Base-by-base conservation (phyloP, 2,797 vertebrate species). In the Sciaenops ocellatus region DNA sequence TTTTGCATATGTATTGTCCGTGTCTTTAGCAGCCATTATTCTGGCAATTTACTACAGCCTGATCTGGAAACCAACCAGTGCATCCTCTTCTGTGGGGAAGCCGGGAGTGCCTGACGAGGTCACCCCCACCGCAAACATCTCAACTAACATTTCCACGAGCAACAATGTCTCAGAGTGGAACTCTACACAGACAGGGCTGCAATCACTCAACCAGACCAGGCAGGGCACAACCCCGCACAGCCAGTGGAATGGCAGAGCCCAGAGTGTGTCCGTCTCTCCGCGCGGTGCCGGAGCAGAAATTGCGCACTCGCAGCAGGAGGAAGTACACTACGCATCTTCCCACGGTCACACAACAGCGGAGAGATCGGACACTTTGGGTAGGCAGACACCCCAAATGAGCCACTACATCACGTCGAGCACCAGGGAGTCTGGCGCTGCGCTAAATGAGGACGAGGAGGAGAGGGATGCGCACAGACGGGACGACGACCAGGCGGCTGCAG, bases 1-100 rank as follows among this genome's bases (percentile, higher is more conserved):
- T 76, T 97, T 99, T 91, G 98, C 98, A 61, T 99, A 99, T 93
- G 98, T 99, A 44, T 94, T 99, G 72, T 99, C 98, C 55, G 98
- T 99, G 88, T 99, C 98, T 47, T 94, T 99, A 95, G 98, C 98
- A 90, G 98, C 98, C 95, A 99, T 99, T 89, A 97, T 99, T 67
- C 95, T 99, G 86, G 98, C 98, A 48, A 96, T 99, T 94, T 99
- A 99, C 90, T 99, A 99, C 95, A 99, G 98, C 88, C 94, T 99
- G 76, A 97, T 99, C 92, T 99, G 98, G 98, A 97, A 98, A 85
- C 98, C 98, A 1, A 96, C 95, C 62, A 92, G 90, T 47, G 63
- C 86, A 84, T 95, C 93, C 73, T 92, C 90, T 50, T 88, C 76
- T 67, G 83, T 78, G 55, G 93, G 88, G 64, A 93, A 86, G 81